phyloP scores from a whole-genome alignment of 2,113 vertebrate genomes.

The Chaetodon trifascialis region DNA sequence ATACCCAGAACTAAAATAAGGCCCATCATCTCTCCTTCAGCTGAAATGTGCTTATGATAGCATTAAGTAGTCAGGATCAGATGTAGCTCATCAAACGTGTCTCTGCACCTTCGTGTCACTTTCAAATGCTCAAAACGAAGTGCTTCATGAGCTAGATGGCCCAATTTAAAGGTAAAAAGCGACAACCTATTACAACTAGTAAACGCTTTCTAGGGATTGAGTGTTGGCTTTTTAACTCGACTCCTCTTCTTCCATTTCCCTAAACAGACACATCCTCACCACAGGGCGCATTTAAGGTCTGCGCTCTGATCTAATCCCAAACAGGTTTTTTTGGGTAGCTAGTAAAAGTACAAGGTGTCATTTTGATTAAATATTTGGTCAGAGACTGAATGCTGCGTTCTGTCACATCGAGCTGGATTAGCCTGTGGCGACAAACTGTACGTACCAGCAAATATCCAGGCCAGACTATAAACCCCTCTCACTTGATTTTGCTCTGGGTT shows the following conservation, averaged over 20 bases:
- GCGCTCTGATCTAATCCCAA: neutral
- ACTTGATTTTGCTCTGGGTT: too few relatives aligned
- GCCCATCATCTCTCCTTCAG: neutral
- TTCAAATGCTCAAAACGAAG: neutral
- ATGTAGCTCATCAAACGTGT: neutral
- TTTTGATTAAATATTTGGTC: neutral
- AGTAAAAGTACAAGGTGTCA: neutral
- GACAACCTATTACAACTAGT: neutral
- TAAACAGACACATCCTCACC: neutral
- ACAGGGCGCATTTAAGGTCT: neutral
- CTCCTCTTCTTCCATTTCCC: neutral
- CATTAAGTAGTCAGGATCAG: neutral
- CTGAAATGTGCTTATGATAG: neutral
- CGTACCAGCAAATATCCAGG: slow-evolving; percentile 67
- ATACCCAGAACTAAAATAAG: neutral
- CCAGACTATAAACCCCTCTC: neutral
- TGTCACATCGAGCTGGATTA: slow-evolving; percentile 5
- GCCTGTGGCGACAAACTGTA: slow-evolving; percentile 15
- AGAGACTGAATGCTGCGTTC: neutral
- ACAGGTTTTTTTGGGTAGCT: neutral
- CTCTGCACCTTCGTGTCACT: too few relatives aligned
- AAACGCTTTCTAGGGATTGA: neutral
- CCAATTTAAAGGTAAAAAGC: neutral
- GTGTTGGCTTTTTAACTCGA: neutral
- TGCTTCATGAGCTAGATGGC: too few relatives aligned